These are phyloP conservation scores for Scytalopus superciliaris DNA, from an alignment of 2,113 vertebrate genomes.

Conservation along the genomic window DNA sequence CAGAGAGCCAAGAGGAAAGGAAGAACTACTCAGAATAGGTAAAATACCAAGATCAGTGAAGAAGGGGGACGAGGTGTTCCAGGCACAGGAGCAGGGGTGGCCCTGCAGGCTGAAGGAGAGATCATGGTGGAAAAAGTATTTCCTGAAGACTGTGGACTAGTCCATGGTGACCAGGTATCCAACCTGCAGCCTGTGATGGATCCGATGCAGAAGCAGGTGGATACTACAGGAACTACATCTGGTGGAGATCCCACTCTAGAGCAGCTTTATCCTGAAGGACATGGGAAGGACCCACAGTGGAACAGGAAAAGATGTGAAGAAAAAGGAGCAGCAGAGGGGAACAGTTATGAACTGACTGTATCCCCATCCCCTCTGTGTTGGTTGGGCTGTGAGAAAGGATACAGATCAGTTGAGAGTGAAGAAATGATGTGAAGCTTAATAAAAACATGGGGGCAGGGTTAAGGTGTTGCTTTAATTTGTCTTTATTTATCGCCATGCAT, in stretches of 20 bases:
- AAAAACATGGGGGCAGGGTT: not conserved
- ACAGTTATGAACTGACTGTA: fast-evolving
- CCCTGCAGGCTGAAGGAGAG: not conserved
- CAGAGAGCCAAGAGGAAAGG: not conserved
- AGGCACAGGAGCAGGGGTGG: not conserved
- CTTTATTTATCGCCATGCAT: not conserved
- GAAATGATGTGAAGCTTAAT: not conserved
- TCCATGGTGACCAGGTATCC: not conserved
- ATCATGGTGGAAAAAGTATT: not conserved
- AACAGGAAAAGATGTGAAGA: not conserved
- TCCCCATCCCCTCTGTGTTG: not conserved
- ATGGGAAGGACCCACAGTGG: not conserved
- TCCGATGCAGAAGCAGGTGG: not conserved
- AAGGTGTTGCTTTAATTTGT: not conserved
- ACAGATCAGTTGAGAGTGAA: not conserved
- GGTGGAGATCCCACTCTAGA: not conserved
- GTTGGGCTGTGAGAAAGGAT: not conserved
- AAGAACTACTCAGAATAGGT: not conserved
- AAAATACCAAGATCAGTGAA: not conserved
- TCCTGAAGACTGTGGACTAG: not conserved
- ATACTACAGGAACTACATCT: not conserved
- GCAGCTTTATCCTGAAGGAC: not conserved
- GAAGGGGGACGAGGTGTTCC: not conserved
- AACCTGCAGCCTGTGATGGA: not conserved
- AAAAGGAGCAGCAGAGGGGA: not conserved